phyloP scores from a whole-genome alignment of 2,797 vertebrate genomes.

The Eulemur coronatus region DNA sequence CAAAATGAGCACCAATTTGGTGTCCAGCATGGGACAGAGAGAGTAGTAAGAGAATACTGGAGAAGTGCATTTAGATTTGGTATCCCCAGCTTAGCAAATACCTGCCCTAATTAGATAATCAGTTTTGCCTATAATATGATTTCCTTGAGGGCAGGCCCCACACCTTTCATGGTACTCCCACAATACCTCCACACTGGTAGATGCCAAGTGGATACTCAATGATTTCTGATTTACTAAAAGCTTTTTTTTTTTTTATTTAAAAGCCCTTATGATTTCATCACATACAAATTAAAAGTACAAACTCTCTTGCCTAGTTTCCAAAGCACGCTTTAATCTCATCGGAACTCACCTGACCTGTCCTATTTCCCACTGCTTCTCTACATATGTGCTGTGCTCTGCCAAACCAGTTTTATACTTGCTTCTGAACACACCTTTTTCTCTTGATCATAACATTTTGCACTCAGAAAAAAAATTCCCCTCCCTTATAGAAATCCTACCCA shows the following conservation, averaged over 20 bases:
- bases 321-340: background rate
- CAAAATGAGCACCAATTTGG: background rate
- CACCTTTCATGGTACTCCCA: background rate
- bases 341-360: slow-evolving; percentile 8
- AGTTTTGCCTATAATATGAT: background rate
- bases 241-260: background rate
- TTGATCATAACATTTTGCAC: background rate
- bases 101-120: background rate
- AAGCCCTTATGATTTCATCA: background rate
- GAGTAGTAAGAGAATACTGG: background rate
- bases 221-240: background rate
- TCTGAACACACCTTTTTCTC: slow-evolving; percentile 2
- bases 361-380: slow-evolving; percentile 11
- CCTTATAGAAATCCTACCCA: background rate
- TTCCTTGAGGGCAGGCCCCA: background rate
- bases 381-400: background rate
- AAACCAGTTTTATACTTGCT: slow-evolving; percentile 21
- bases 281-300: background rate
- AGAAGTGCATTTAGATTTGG: background rate
- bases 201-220: background rate
- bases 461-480: background rate
- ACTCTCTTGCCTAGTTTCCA: background rate
- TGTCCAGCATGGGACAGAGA: background rate
- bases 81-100: background rate
- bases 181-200: background rate